Evolutionary conservation across 2,888 invertebrate genomes (phyloP).

Genomic region (Eupithecia exiguata): DNA sequence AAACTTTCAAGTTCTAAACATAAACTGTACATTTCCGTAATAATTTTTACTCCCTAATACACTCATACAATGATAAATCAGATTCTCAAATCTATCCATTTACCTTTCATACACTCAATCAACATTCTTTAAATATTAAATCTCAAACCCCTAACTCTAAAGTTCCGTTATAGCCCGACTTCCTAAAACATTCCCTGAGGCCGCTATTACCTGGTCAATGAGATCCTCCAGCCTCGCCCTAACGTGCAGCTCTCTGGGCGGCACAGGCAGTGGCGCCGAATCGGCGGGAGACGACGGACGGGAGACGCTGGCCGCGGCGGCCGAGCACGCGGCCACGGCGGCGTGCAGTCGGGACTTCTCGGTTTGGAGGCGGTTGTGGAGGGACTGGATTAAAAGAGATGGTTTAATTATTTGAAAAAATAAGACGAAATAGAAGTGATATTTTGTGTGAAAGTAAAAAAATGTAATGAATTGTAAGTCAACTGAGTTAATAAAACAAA

Average conservation of each 20-base stretch:
- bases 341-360: conserved; percentile 93
- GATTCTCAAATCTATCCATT: too few species aligned
- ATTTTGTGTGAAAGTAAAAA: too few species aligned
- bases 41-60: too few species aligned
- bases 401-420: neutral
- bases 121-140: neutral
- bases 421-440: too few species aligned
- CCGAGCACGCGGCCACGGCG: conserved; percentile 96
- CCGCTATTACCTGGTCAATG: conserved; percentile 92
- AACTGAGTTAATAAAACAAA: neutral
- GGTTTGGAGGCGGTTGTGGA: conserved; percentile 94
- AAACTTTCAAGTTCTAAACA: too few species aligned
- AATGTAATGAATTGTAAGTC: too few species aligned
- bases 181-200: conserved; percentile 53
- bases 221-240: conserved; percentile 94
- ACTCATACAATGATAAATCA: too few species aligned
- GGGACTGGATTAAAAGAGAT: conserved; percentile 57
- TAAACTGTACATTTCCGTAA: too few species aligned
- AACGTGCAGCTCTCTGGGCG: conserved; percentile 92
- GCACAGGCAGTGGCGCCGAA: conserved; percentile 92
- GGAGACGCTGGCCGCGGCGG: conserved; percentile 95
- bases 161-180: neutral
- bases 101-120: neutral
- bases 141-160: neutral
- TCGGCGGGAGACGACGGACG: conserved; percentile 95